These are phyloP conservation scores for Acestrorhynchus altus DNA, from an alignment of 2,797 vertebrate species.

Conservation along the genomic window DNA sequence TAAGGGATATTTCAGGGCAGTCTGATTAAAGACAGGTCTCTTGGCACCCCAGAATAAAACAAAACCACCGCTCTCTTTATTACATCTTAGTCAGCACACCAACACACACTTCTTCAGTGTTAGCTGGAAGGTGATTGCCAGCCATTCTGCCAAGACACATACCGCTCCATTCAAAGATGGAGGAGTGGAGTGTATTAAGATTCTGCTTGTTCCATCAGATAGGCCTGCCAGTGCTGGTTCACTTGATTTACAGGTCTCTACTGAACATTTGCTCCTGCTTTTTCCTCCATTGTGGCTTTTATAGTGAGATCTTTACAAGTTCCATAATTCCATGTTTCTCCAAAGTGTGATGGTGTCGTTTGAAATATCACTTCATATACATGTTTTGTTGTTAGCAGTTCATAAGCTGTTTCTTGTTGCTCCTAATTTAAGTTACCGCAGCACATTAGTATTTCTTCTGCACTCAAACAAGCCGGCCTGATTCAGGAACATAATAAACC, in stretches of 20 bases:
- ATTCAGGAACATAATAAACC: slow-evolving; percentile 16
- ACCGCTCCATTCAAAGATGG: slow-evolving; percentile 30
- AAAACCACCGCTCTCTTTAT: slow-evolving; percentile 6
- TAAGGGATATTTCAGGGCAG: neutral
- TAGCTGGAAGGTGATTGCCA: slow-evolving; percentile 35
- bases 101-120: slow-evolving; percentile 23
- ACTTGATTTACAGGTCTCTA: neutral
- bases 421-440: neutral
- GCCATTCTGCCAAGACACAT: slow-evolving; percentile 40
- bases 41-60: neutral
- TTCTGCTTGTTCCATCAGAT: slow-evolving; percentile 27
- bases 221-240: neutral
- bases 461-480: neutral
- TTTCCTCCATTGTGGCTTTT: neutral
- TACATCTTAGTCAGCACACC: slow-evolving; percentile 26
- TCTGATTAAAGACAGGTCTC: slow-evolving; percentile 18
- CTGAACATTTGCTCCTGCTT: neutral
- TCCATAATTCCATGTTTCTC: neutral
- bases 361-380: neutral
- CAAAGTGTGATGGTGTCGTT: neutral
- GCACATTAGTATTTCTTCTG: neutral
- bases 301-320: neutral
- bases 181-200: slow-evolving; percentile 20
- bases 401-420: neutral
- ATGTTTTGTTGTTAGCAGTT: neutral